Evolutionary conservation across 2,888 invertebrate genomes (phyloP).

Genomic region (Phania funesta): DNA sequence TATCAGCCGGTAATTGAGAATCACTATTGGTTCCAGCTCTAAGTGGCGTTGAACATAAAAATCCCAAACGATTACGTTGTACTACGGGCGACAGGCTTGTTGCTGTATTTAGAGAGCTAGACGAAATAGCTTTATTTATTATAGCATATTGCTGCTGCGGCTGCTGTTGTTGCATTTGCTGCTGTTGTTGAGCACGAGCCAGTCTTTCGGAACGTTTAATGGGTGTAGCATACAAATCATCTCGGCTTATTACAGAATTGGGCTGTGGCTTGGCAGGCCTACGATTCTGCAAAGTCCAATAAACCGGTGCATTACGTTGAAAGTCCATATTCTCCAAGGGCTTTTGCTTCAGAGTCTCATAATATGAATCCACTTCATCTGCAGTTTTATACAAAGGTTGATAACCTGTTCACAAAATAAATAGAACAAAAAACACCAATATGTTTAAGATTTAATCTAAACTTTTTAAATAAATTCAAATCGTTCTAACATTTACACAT

Average conservation of each 20-base stretch:
- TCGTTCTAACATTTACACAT: conserved; percentile 11
- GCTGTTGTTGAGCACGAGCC: conserved; percentile 69
- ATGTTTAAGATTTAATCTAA: not conserved
- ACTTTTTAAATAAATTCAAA: not conserved
- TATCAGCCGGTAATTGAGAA: conserved; percentile 65
- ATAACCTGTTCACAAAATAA: conserved; percentile 81
- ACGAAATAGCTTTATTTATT: conserved; percentile 47
- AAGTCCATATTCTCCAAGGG: conserved; percentile 69
- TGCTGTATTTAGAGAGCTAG: conserved; percentile 49
- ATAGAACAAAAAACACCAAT: not conserved
- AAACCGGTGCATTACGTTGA: conserved; percentile 81
- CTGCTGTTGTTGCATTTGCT: conserved; percentile 56
- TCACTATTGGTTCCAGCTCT: conserved; percentile 66
- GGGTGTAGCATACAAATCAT: conserved; percentile 80
- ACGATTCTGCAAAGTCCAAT: conserved; percentile 83
- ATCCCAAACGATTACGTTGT: conserved; percentile 83
- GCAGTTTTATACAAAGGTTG: conserved; percentile 83
- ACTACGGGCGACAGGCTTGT: conserved; percentile 85
- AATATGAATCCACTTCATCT: conserved; percentile 62
- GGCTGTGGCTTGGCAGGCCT: conserved; percentile 73
- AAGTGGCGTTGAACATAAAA: conserved; percentile 87
- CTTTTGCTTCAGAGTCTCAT: conserved; percentile 70
- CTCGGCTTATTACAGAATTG: conserved; percentile 73
- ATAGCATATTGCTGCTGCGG: conserved; percentile 32
- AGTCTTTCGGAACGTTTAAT: conserved; percentile 77